Evolutionary conservation across 2,113 vertebrate species (phyloP), one percentile per base, ranked within the genome.

Genomic region (Halichoeres trimaculatus): DNA sequence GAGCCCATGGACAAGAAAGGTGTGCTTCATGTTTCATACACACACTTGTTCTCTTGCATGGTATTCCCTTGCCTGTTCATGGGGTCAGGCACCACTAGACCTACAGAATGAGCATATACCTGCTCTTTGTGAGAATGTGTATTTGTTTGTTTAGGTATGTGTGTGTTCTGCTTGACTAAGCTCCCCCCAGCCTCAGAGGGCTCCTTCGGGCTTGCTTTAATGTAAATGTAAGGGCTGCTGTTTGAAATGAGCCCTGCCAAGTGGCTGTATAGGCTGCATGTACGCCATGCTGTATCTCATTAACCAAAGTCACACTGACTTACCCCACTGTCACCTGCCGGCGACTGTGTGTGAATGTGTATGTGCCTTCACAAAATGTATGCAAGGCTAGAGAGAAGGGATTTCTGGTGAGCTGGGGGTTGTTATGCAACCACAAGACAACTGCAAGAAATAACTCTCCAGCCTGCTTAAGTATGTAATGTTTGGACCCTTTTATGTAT

Each of bases 231-330:
- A 17, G 47, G 59, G 56, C 74, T 70, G 14, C 70, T 83, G 83
- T 80, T 86, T 87, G 41, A 83, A 86, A 83, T 76, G 76, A 88
- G 72, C 74, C 62, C 66, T 20, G 19, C 53, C 35, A 60, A 77
- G 78, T 53, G 76, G 77, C 69, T n/a, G 5, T 61, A 69, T 76
- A 80, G 80, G 58, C 69, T 3, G 64, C 65, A 64, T 47, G 12
- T 64, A 69, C 56, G 53, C 50, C 57, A 48, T 58, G 54, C 74
- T 80, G 74, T 61, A 86, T 89, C 77, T 88, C 81, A 88, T 88
- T 87, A 86, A 65, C 62, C 66, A 83, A 86, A 88, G 87, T 88
- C 84, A 84, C 77, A 38, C 57, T 72, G 77, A 80, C 75, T 83
- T 73, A 65, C 74, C 59, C 68, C 58, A 13, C 64, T 76, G 70